Percentiles rank a stretch among this genome's conserved stretches.
Evolutionary conservation across 1,140 invertebrate species (phyloP).

Genomic region (Tachypleus tridentatus): DNA sequence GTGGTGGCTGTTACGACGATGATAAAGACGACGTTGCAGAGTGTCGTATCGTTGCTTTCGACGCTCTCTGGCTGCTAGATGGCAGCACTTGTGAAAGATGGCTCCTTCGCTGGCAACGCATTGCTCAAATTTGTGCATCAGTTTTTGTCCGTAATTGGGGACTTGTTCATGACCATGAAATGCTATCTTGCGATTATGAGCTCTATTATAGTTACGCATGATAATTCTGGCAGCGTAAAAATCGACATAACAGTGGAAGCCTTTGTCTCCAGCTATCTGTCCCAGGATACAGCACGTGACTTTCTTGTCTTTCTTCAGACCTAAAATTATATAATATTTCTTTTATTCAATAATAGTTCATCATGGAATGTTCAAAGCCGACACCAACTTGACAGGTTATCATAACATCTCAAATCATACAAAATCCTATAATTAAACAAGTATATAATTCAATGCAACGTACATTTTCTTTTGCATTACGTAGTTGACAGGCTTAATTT

Average conservation of each 20-base stretch:
- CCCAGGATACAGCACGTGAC: constrained; percentile 28
- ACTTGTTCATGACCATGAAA: constrained; percentile 19
- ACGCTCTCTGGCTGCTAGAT: constrained; percentile 21
- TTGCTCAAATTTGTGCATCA: constrained; percentile 26
- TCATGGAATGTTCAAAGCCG: too few relatives aligned
- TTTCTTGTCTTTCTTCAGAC: constrained; percentile 15
- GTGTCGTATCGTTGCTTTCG: too few relatives aligned
- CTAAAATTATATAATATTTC: neutral
- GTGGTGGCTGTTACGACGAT: too few relatives aligned
- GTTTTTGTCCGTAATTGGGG: constrained; percentile 19
- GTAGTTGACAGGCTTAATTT: too few relatives aligned
- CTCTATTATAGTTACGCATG: constrained; percentile 27
- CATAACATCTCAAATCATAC: too few relatives aligned
- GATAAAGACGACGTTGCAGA: too few relatives aligned
- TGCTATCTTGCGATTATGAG: constrained; percentile 26
- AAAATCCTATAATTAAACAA: too few relatives aligned
- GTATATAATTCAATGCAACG: too few relatives aligned
- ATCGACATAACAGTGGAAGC: constrained; percentile 28
- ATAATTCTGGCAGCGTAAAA: constrained; percentile 26
- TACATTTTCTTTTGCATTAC: too few relatives aligned
- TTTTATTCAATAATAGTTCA: too few relatives aligned
- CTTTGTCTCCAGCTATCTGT: constrained; percentile 28
- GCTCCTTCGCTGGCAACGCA: constrained; percentile 21
- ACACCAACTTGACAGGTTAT: too few relatives aligned
- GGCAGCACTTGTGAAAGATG: constrained; percentile 28